Evolutionary conservation across 2,797 vertebrate species (phyloP), one percentile per base, ranked within the genome.

Genomic region (Hirundo rustica): DNA sequence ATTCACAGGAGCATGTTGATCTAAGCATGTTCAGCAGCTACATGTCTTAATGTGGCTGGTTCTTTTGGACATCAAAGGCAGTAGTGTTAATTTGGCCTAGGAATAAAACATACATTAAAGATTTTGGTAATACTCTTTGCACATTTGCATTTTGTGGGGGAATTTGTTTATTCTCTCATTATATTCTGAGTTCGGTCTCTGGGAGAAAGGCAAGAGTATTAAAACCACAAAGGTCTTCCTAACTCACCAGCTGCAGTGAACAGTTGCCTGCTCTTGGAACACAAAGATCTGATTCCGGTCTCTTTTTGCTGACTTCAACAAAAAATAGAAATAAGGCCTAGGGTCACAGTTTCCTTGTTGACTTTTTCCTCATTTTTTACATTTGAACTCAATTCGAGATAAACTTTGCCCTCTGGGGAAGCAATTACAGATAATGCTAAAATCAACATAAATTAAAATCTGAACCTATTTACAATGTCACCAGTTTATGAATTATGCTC

Each of bases 401-500:
- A 96, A 96, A 92, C 94, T 94, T 95, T 96, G 95, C 85, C 89
- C 92, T 88, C 30, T 67, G 53, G 47, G 94, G 89, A 96, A 95
- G 77, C 57, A 93, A 96, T 86, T 96, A 86, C 45, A 92, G 94
- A 96, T 96, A 94, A 93, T 81, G 70, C 45, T 82, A 66, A 78
- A 87, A 93, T 81, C 67, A 92, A 88, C 85, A 94, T 95, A 88
- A 94, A 94, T 95, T 95, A 85, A 95, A 95, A 90, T 25, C 32
- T 79, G 57, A 88, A 86, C 42, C 36, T 81, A 90, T 87, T 95
- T 95, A 91, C 51, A 64, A 23, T 42, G 64, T 80, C 88, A 79
- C 45, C 27, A 53, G n/a, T 54, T 74, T 76, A 53, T 92, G 88
- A 96, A 78, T 94, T 93, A 95, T 48, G 45, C 19, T 88, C 20